Evolutionary conservation across 2,888 invertebrate species (phyloP), one percentile per base, ranked within the genome.

Genomic region (Tenthredo mesomela): DNA sequence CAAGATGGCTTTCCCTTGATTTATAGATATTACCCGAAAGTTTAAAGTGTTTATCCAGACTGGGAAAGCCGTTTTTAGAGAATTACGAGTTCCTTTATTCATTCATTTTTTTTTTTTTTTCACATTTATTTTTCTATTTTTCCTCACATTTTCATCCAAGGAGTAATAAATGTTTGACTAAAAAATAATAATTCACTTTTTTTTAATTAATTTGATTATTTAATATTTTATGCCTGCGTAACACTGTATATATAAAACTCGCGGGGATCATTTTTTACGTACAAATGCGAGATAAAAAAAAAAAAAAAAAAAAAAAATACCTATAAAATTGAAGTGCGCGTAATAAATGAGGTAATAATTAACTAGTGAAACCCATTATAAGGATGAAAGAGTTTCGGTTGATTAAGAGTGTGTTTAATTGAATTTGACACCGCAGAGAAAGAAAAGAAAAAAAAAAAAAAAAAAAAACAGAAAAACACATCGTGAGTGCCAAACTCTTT

Each of bases 1-100:
- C 71, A 25, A 43, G 70, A 70, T 37, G 70, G 43, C 15, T 29
- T 77, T 50, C 54, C 54, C 29, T 25, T 54, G 54, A 77, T 77
- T 54, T 77, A 77, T 29, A 21, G 40, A 70, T 73, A 73, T 43
- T 21, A 43, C 43, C n/a, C 40, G 37, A 21, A 21, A 73, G 61
- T 61, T 61, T 61, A 61, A 61, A 61, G 61, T 61, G 61, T 61
- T 61, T 61, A 61, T 61, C 12, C 21, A 25, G 61, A 21, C 61
- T 21, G 21, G 10, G 12, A 25, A 61, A 61, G 61, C 61, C 61
- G 54, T 61, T 21, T 4, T 61, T 61, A 0, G 1, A 61, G 25
- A 61, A 61, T 61, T 61, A 61, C 25, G 25, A 61, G 61, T 54
- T 54, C 54, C n/a, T 54, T 54, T 54, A 54, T 54, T 54, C 54